Conservation (phyloP, 2,888 invertebrate species). For the Pachymerium ferrugineum region DNA sequence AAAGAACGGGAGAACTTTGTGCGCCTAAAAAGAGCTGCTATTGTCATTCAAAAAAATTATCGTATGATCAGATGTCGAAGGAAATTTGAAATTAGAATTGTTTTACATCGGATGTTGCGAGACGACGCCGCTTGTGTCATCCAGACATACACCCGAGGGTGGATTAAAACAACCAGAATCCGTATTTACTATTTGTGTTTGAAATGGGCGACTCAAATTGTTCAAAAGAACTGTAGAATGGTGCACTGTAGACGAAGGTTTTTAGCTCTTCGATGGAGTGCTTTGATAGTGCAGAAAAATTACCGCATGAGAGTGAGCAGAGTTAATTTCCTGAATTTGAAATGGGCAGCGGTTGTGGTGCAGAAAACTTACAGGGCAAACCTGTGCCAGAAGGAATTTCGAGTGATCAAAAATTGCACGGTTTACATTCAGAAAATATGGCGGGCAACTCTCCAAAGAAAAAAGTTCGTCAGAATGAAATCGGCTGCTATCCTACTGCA, state of each 20-base stretch:
- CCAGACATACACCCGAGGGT: too few relatives aligned
- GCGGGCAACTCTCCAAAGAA: not conserved
- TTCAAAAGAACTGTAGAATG: too few relatives aligned
- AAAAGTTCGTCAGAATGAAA: not conserved
- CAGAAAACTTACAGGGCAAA: slow-evolving; percentile 33
- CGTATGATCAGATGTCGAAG: not conserved
- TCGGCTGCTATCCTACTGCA: not conserved
- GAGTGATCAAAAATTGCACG: slow-evolving; percentile 18
- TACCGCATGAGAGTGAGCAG: not conserved
- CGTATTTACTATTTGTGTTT: too few relatives aligned
- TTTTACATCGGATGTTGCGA: too few relatives aligned
- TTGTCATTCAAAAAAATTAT: not conserved
- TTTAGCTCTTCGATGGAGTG: too few relatives aligned
- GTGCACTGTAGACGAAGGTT: too few relatives aligned
- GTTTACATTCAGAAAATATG: not conserved
- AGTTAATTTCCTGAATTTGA: not conserved
- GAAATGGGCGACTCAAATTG: too few relatives aligned
- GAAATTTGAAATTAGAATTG: not conserved
- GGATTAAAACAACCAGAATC: too few relatives aligned
- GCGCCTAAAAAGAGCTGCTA: not conserved
- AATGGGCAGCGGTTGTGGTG: not conserved
- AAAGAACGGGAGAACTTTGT: not conserved
- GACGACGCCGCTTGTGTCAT: too few relatives aligned
- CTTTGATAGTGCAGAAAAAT: too few relatives aligned
- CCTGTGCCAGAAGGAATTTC: slow-evolving; percentile 34